These are phyloP conservation scores for Chamaea fasciata DNA, from an alignment of 2,113 vertebrate species.

Conservation along the genomic window DNA sequence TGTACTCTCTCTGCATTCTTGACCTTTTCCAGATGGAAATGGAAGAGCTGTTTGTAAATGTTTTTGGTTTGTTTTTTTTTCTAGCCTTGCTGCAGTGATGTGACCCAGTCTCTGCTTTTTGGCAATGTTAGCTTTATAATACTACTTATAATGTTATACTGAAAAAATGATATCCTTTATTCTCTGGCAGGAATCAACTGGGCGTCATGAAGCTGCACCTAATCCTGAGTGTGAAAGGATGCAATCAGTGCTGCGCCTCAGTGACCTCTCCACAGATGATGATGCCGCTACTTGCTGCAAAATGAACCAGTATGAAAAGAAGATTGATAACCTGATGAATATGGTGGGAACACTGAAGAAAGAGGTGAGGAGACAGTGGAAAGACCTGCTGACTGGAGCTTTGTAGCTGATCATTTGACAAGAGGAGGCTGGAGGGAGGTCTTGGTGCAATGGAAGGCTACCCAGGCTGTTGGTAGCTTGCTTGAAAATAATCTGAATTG, in stretches of 20 bases:
- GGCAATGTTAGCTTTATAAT: background rate
- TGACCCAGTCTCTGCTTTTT: background rate
- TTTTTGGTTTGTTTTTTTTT: background rate
- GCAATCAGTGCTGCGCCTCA: conserved; percentile 75
- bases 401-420: background rate
- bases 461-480: background rate
- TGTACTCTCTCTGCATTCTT: background rate
- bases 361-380: conserved; percentile 70
- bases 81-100: background rate
- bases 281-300: conserved; percentile 77
- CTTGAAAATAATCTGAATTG: background rate
- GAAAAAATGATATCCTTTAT: background rate
- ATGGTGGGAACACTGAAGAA: conserved; percentile 85
- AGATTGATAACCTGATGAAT: conserved; percentile 84
- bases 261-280: conserved; percentile 86
- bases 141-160: background rate
- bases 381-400: background rate
- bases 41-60: background rate
- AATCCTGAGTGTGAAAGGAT: conserved; percentile 68
- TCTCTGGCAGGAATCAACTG: conserved; percentile 74
- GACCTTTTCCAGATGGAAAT: background rate
- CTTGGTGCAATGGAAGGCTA: background rate
- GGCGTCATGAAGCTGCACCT: conserved; percentile 76
- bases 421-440: background rate
- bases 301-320: conserved; percentile 85